Conservation (phyloP, 2,113 vertebrate genomes). For the Strix aluco region DNA sequence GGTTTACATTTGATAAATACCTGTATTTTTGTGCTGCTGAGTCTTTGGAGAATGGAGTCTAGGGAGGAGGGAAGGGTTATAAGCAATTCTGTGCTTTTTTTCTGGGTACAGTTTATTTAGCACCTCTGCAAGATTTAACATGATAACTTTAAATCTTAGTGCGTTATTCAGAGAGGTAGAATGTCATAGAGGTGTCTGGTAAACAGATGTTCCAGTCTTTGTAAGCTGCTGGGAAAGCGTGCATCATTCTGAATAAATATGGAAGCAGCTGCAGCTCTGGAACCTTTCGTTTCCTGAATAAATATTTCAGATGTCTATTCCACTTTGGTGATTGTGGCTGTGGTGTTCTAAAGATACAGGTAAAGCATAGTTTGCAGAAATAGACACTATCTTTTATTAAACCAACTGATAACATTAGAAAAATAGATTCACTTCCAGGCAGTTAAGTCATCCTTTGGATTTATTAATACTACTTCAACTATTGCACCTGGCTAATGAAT, state of each 20-base stretch:
- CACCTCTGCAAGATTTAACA: constrained; percentile 35
- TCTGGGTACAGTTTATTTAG: background rate
- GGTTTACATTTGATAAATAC: background rate
- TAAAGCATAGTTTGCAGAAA: background rate
- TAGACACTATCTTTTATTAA: background rate
- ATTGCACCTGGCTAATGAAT: background rate
- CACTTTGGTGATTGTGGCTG: background rate
- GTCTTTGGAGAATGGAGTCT: background rate
- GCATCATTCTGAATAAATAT: background rate
- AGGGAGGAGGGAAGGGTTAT: background rate
- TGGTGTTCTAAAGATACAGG: background rate
- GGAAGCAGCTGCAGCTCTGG: constrained; percentile 29
- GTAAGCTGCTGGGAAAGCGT: constrained; percentile 4
- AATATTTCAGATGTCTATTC: background rate
- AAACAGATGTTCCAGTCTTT: constrained; percentile 55
- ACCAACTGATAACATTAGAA: background rate
- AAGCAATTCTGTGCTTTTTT: background rate
- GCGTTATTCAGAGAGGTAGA: background rate
- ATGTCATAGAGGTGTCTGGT: constrained; percentile 53
- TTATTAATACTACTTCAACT: background rate
- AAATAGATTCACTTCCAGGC: background rate
- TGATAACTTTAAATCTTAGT: constrained; percentile 21
- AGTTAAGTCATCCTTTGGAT: background rate
- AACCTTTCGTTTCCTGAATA: background rate
- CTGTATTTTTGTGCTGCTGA: background rate